Evolutionary conservation across 2,888 invertebrate species (phyloP), one percentile per base, ranked within the genome.

Genomic region (Polia nebulosa): DNA sequence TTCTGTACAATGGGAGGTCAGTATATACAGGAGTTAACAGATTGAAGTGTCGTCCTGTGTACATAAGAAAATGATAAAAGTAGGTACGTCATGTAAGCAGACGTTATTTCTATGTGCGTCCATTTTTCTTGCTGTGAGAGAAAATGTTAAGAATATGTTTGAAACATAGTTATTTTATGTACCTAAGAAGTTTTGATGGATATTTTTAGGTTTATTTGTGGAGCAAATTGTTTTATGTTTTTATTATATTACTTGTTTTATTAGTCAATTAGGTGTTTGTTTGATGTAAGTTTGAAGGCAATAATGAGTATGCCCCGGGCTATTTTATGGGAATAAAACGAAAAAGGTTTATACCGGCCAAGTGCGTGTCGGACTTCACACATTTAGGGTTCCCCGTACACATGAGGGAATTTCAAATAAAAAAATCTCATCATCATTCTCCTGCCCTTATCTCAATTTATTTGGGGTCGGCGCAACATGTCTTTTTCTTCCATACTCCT

Each of bases 61-160:
- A 65, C 66, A 41, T 20, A 41, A 52, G 66, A 52, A 64, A 64
- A 86, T 85, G 86, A 86, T 85, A 86, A 75, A 82, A 79, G 56
- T 77, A 39, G n/a, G n/a, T 17, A 74, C 72, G 74, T 62, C 73
- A 60, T 72, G 77, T 76, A 79, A 69, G 78, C 76, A 80, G 64
- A 82, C 76, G 74, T 80, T 86, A 86, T 83, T 83, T 86, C 85
- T 81, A 82, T 80, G 76, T 75, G 39, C 52, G 57, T 68, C 41
- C 77, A 87, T 88, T 85, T 87, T 85, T 86, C 80, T 85, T 80
- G 5, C 9, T 29, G 29, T 17, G 9, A 74, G 57, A 77, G 64
- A 82, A 76, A 79, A 78, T 85, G 75, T 68, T 68, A 39, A 25
- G 55, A 66, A 57, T 56, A 52, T 57, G 39, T 67, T 66, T 20